These are phyloP conservation scores for Progne subis DNA, from an alignment of 2,113 vertebrate species.

Conservation along the genomic window DNA sequence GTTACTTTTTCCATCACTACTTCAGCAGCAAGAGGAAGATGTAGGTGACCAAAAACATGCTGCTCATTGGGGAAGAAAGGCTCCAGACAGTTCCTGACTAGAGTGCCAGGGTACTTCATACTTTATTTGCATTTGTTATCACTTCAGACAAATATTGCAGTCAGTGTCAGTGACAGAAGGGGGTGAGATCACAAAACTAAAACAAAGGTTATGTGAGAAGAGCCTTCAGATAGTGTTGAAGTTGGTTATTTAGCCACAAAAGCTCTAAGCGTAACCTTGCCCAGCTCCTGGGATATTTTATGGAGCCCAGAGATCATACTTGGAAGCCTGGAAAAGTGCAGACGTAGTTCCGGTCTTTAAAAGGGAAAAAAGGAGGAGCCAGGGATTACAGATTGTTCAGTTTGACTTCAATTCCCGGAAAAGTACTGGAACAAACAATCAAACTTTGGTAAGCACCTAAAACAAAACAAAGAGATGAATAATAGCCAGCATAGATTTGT, in stretches of 20 bases:
- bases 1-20: not conserved
- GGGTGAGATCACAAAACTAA: not conserved
- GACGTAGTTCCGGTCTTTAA: conserved; percentile 50
- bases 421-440: conserved; percentile 62
- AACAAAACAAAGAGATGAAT: conserved; percentile 45
- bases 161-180: not conserved
- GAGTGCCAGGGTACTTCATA: not conserved
- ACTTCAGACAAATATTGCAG: not conserved
- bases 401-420: conserved; percentile 65
- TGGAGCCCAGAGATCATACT: not conserved
- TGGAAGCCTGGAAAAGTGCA: conserved; percentile 39
- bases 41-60: fast-evolving
- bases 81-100: not conserved
- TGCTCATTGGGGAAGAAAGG: not conserved
- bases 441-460: conserved; percentile 52
- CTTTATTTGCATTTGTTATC: not conserved
- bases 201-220: not conserved
- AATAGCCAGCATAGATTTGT: conserved; percentile 6
- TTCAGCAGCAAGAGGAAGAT: not conserved
- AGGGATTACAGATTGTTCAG: conserved; percentile 55
- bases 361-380: conserved; percentile 64
- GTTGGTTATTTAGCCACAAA: not conserved
- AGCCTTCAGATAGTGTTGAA: not conserved
- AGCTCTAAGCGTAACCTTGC: not conserved
- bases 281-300: not conserved